Percentiles rank a stretch among this genome's conserved stretches.
Conservation (phyloP, 2,113 vertebrate species). For the Leucosticte australis region DNA sequence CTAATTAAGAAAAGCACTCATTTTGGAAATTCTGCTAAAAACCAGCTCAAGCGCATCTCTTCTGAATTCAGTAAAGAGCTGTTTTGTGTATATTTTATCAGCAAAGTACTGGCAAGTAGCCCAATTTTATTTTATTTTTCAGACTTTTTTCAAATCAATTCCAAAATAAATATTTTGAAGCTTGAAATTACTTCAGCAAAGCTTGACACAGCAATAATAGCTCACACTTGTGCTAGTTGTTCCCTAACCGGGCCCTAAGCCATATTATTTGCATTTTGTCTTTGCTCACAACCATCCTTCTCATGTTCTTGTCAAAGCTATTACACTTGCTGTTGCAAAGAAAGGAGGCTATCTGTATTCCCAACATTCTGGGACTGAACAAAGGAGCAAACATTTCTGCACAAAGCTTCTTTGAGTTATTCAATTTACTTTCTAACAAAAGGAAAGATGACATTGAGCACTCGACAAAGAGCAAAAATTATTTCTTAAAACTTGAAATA, state of each 20-base stretch:
- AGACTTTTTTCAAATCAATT: not conserved
- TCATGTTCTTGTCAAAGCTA: constrained; percentile 60
- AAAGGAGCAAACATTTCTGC: constrained; percentile 63
- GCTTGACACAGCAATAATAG: not conserved
- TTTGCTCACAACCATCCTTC: constrained; percentile 56
- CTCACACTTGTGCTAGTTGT: not conserved
- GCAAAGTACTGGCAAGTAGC: not conserved
- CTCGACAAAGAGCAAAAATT: constrained; percentile 57
- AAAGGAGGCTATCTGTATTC: constrained; percentile 68
- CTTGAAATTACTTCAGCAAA: not conserved
- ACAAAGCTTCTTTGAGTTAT: constrained; percentile 70
- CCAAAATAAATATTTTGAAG: constrained; percentile 10
- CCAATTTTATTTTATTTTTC: not conserved
- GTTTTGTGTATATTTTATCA: not conserved
- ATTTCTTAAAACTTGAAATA: constrained; percentile 48
- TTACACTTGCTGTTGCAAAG: constrained; percentile 49
- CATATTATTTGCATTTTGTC: constrained; percentile 64
- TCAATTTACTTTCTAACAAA: constrained; percentile 70
- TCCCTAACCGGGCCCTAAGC: constrained; percentile 7
- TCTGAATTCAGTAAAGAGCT: not conserved
- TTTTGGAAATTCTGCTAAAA: not conserved
- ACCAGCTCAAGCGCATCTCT: not conserved
- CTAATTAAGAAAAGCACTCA: not conserved
- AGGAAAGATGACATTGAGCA: constrained; percentile 64
- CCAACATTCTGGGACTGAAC: constrained; percentile 52